Base-by-base conservation (phyloP, 1,140 invertebrate genomes). In the Drosophila rhopaloa region DNA sequence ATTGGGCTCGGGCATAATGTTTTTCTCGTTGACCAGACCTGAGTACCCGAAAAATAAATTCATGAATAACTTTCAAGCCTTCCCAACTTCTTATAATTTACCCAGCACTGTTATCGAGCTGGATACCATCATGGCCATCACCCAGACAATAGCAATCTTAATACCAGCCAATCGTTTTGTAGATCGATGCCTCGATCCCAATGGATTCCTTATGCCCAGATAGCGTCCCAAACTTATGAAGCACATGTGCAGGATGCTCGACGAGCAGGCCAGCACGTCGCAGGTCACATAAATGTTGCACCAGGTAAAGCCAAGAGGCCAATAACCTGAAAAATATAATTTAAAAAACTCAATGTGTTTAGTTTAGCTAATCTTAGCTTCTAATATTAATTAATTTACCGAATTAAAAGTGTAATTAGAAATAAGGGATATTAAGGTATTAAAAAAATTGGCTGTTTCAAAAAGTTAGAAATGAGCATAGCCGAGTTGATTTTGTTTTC, bases 211-310 rank as follows among this genome's bases (percentile, higher is more conserved):
- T 63, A 99, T 98, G 44, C 97, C 97, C 63, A 98, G 92, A 93
- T 98, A 99, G 58, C 98, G 95, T 67, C 97, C 97, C 72, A 99
- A 94, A 40, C 97, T 97, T 91, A 99, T 99, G 93, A 97, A 98
- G 91, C 97, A 98, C 97, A 99, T 98, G 94, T 99, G 98, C 95
- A 98, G 96, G 90, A 99, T 99, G 81, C 96, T 97, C 7, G 97
- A 96, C 0, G 97, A 98, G 90, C 98, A 99, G 56, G 97, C 97
- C 35, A 98, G 93, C n/a, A 99, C 98, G 92, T 99, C 98, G 75
- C 97, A 97, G 2, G 97, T 98, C 51, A 97, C 96, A 94, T 98
- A 98, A 38, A 98, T 95, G 91, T 98, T 97, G 93, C 98, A 99
- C 95, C 97, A 97, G 41, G 95, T 94, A 46, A 96, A 94, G 9